Evolutionary conservation across 30 jellyfish, hydroid and myxozoan genomes (phyloP).

Genomic region (Hydractinia symbiolongicarpus): DNA sequence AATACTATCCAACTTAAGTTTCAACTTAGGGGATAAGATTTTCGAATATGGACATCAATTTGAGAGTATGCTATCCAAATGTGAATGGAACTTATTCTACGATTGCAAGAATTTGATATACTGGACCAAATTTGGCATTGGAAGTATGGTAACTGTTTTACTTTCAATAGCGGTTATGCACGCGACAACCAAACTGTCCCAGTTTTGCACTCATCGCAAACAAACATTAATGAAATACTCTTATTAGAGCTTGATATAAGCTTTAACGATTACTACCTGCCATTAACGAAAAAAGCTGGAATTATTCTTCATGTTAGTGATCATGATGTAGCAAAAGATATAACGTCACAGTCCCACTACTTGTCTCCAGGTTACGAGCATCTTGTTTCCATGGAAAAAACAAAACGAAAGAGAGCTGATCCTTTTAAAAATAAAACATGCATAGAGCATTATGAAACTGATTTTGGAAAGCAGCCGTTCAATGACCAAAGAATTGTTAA

Average conservation of each 20-base stretch:
- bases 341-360: background rate
- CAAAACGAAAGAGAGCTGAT: slow-evolving; percentile 9
- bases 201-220: background rate
- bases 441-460: background rate
- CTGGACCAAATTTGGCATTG: slow-evolving; percentile 17
- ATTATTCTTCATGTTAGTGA: slow-evolving; percentile 23
- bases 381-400: background rate
- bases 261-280: background rate
- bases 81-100: background rate
- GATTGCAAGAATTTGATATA: background rate
- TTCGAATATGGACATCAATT: slow-evolving; percentile 8
- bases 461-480: background rate
- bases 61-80: background rate
- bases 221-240: background rate
- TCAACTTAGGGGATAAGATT: background rate
- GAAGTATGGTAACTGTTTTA: slow-evolving; percentile 16
- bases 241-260: background rate
- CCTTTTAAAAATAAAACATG: slow-evolving; percentile 11
- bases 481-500: background rate
- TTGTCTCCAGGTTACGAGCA: slow-evolving; percentile 3
- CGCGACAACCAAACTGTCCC: background rate
- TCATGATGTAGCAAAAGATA: background rate
- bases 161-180: background rate
- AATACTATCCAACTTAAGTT: no score
- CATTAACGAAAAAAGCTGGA: slow-evolving; percentile 3